phyloP scores from a whole-genome alignment of 1,140 invertebrate species.

The Drosophila orosa region DNA sequence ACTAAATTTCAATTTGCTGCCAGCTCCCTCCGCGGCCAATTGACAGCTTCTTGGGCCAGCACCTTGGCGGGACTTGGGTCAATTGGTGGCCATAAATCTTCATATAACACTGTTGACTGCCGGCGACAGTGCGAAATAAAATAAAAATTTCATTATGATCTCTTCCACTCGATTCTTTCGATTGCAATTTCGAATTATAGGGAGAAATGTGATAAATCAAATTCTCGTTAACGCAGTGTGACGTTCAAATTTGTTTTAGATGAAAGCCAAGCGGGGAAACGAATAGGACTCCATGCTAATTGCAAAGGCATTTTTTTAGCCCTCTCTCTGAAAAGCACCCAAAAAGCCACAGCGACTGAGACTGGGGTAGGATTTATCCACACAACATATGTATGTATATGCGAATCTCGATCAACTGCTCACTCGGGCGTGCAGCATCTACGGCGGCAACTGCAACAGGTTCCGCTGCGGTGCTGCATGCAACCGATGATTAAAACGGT shows the following conservation, averaged over 20 bases:
- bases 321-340: conserved; percentile 51
- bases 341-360: conserved; percentile 52
- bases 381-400: not conserved
- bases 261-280: conserved; percentile 11
- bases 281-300: conserved; percentile 50
- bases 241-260: conserved; percentile 63
- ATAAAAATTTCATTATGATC: conserved; percentile 68
- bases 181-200: conserved; percentile 61
- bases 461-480: conserved; percentile 71
- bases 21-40: conserved; percentile 24
- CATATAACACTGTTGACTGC: conserved; percentile 71
- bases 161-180: conserved; percentile 5
- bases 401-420: conserved; percentile 42
- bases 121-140: conserved; percentile 70
- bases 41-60: conserved; percentile 43
- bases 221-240: conserved; percentile 68
- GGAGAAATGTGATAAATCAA: conserved; percentile 76
- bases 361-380: conserved; percentile 1
- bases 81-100: conserved; percentile 77
- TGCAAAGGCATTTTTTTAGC: conserved; percentile 8
- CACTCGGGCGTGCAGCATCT: conserved; percentile 54
- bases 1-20: conserved; percentile 68
- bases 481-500: conserved; percentile 77
- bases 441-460: conserved; percentile 44
- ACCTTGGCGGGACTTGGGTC: conserved; percentile 57